Conservation (phyloP, 2,797 vertebrate species). For the Hephaestus fuliginosus region DNA sequence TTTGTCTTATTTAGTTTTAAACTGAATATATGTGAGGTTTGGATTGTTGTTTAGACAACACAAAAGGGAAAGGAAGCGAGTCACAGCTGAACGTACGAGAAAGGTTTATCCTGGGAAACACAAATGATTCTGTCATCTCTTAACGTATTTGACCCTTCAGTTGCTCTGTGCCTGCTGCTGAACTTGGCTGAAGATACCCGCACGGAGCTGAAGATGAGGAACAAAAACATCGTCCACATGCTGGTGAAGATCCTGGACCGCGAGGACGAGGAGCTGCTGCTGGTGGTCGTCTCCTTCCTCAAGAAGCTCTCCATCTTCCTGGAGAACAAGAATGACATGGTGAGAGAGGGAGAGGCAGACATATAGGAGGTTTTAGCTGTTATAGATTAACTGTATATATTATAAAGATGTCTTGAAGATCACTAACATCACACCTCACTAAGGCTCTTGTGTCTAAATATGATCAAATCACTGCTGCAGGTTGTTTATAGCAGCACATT, state of each 20-base stretch:
- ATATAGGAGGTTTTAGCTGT: neutral
- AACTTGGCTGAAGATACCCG: constrained; percentile 95
- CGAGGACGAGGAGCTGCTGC: constrained; percentile 92
- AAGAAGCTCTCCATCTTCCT: constrained; percentile 98
- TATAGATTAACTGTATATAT: neutral
- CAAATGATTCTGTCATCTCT: neutral
- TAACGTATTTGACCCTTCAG: constrained; percentile 65
- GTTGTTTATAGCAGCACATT: too few species aligned
- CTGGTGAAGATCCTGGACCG: constrained; percentile 93
- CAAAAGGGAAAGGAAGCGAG: neutral
- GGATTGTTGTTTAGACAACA: too few species aligned
- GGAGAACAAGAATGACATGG: constrained; percentile 99
- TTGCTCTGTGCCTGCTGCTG: constrained; percentile 92
- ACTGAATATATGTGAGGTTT: too few species aligned
- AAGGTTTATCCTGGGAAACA: neutral
- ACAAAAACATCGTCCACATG: constrained; percentile 95
- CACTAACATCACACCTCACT: too few species aligned
- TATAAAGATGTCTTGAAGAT: too few species aligned
- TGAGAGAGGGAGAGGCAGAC: constrained; percentile 68
- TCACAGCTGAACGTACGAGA: neutral
- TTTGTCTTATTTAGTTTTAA: too few species aligned
- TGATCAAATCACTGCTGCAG: too few species aligned
- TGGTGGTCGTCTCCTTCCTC: constrained; percentile 93
- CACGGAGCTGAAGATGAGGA: constrained; percentile 96
- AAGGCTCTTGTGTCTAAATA: too few species aligned